These are phyloP conservation scores for Agriopis leucophaearia DNA, from an alignment of 2,888 invertebrate species.

Conservation along the genomic window DNA sequence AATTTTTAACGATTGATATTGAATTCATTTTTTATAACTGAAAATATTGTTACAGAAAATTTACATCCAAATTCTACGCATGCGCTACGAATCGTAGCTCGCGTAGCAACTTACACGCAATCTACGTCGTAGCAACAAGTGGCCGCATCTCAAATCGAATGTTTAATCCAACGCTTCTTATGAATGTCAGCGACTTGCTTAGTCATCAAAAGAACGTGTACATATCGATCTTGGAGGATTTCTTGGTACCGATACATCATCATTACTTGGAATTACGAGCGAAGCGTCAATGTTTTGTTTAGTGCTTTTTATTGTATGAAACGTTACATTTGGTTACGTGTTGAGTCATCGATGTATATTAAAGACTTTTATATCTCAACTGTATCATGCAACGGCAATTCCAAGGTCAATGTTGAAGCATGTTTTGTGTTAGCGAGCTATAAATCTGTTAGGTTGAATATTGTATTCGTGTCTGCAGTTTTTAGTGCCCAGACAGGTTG, in stretches of 20 bases:
- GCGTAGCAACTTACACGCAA: conserved; percentile 36
- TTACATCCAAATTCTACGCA: not conserved
- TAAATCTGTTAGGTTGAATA: conserved; percentile 23
- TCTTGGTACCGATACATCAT: conserved; percentile 9
- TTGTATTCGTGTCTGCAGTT: conserved; percentile 19
- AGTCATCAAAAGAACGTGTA: conserved; percentile 11
- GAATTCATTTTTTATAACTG: not conserved
- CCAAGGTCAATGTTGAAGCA: conserved; percentile 9
- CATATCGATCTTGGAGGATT: conserved; percentile 8
- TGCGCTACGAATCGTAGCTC: conserved; percentile 37
- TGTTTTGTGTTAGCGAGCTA: conserved; percentile 22
- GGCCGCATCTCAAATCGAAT: conserved; percentile 36
- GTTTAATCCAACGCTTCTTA: conserved; percentile 14
- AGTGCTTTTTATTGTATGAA: not conserved
- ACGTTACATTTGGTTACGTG: not conserved
- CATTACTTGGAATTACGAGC: conserved; percentile 9
- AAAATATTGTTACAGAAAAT: not conserved
- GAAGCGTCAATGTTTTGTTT: not conserved
- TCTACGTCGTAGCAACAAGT: conserved; percentile 53
- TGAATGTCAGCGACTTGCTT: conserved; percentile 20
- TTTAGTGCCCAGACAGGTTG: conserved; percentile 8
- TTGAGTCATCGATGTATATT: conserved; percentile 20
- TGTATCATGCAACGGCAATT: conserved; percentile 13
- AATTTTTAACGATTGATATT: too few species aligned
- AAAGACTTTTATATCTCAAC: conserved; percentile 7